phyloP scores from a whole-genome alignment of 2,113 vertebrate genomes.

The Echinops telfairi region DNA sequence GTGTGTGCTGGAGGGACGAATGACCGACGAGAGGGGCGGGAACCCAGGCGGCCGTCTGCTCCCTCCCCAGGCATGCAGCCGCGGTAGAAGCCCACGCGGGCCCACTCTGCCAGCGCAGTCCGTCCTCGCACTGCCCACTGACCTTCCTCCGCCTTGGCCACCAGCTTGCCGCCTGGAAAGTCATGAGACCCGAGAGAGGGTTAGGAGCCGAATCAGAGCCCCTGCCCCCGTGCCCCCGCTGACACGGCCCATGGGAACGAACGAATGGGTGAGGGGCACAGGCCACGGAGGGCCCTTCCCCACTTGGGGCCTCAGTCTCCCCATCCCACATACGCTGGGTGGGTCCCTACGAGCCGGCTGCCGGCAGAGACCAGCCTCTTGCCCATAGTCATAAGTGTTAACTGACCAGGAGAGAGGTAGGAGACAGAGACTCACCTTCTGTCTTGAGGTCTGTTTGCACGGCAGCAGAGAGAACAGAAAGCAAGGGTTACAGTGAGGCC shows the following conservation, averaged over 20 bases:
- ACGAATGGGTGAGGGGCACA: not conserved
- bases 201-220: not conserved
- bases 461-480: not conserved
- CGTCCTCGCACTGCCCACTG: not conserved
- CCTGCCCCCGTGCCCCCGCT: not conserved
- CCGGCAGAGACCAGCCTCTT: no score
- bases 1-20: not conserved
- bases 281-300: not conserved
- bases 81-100: not conserved
- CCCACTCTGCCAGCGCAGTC: constrained; percentile 19
- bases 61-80: not conserved
- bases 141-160: constrained; percentile 66
- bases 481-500: accelerated
- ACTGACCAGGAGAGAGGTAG: not conserved
- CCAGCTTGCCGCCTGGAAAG: not conserved
- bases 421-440: not conserved
- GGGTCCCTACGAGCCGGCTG: not conserved
- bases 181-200: constrained; percentile 22
- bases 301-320: not conserved
- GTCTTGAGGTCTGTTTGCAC: not conserved
- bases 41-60: accelerated
- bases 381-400: not conserved
- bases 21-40: accelerated
- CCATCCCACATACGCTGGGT: accelerated
- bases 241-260: not conserved